Evolutionary conservation across 2,888 invertebrate genomes (phyloP), one percentile per base, ranked within the genome.

Genomic region (Harmothoe impar): DNA sequence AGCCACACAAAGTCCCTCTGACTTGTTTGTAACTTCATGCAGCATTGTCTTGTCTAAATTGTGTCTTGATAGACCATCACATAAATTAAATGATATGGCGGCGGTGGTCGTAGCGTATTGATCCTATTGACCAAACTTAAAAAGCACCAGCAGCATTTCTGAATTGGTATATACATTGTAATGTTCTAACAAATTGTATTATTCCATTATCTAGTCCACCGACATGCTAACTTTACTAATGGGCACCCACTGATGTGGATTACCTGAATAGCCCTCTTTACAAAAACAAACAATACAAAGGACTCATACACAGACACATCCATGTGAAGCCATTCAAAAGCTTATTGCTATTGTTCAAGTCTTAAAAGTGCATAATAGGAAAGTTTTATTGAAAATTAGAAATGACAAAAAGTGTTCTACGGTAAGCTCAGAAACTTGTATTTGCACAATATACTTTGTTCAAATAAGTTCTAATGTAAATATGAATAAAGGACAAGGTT

Each of bases 261-360:
- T 43, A 43, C 10, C 43, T 43, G 62, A 5, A 62, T 20, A 62
- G 62, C 7, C n/a, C 77, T 77, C 25, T 62, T n/a, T 3, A 77
- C 77, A 77, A 77, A 62, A 31, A 77, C 77, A 77, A 25, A 77
- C 68, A n/a, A n/a, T 68, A 68, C 68, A 20, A 89, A 25, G 5
- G 25, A 17, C 62, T 56, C 31, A n/a, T 51, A 81, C 43, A 51
- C 56, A 43, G 51, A 29, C 86, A 54, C 33, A 77, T 77, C 29
- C 77, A 77, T 77, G 31, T 77, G 77, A 77, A 77, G 77, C 29
- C 77, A 77, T 77, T 77, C 77, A 77, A 77, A 68, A 77, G 77
- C 77, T 31, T 77, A 77, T 10, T 29, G 25, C 62, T 62, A 31
- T 77, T 31, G 77, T 77, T 31, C 25, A 77, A 77, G 25, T 20